Evolutionary conservation across 2,113 vertebrate genomes (phyloP).

Genomic region (Gulo gulo): DNA sequence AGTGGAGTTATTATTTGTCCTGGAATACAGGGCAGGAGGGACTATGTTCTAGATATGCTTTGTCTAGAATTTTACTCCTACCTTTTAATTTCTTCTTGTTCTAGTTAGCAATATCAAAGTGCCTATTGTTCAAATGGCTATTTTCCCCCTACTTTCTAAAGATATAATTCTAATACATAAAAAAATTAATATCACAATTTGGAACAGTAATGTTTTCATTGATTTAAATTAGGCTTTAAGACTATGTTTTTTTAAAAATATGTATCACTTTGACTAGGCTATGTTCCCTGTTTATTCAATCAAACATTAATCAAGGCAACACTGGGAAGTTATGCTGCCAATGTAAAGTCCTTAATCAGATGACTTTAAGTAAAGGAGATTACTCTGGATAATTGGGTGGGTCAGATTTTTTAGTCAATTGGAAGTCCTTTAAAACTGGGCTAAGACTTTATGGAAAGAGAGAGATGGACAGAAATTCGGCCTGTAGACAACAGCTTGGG

Average conservation of each 20-base stretch:
- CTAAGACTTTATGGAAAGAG: not conserved
- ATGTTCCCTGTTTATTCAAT: not conserved
- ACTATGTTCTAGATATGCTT: not conserved
- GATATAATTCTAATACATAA: not conserved
- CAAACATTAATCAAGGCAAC: not conserved
- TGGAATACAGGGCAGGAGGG: not conserved
- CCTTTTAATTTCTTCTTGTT: not conserved
- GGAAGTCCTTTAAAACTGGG: not conserved
- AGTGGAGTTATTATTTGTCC: not conserved
- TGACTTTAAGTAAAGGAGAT: not conserved
- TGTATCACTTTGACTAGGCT: not conserved
- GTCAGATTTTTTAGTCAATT: not conserved
- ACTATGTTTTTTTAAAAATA: not conserved
- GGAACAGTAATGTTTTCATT: not conserved
- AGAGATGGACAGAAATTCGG: not conserved
- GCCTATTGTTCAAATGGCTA: not conserved
- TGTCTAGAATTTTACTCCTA: not conserved
- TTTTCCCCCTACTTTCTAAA: not conserved
- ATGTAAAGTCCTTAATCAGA: not conserved
- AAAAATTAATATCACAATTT: not conserved
- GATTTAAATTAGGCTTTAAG: not conserved
- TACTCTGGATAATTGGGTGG: not conserved
- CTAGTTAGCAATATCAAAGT: not conserved
- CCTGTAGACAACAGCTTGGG: not conserved
- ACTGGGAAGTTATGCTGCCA: not conserved